Base-by-base conservation (phyloP, 2,113 vertebrate species). In the Anhinga rufa region DNA sequence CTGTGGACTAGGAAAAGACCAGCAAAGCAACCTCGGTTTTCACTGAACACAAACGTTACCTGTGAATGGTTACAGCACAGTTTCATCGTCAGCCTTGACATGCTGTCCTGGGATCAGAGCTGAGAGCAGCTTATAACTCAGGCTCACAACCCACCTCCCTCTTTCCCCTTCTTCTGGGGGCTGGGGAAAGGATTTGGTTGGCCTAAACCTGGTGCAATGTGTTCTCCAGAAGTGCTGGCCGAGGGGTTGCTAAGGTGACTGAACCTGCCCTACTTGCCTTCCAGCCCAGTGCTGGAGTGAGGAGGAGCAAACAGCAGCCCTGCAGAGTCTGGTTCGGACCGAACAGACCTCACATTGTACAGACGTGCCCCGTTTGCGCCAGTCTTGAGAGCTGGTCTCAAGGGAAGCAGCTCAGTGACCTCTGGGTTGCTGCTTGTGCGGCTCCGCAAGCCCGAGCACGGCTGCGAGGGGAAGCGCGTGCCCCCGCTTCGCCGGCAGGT, bases 281-380 rank as follows among this genome's bases (percentile, higher is more conserved):
- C 60, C 74, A 17, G 52, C 29, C 70, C 28, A 3, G 17, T 2
- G 24, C 52, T 12, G 40, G 40, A 2, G 8, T 51, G 21, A 20
- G 12, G 42, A 70, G 58, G 46, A 15, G 25, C 18, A 16, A n/a
- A 11, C 18, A 58, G 54, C 71, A 78, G 83, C 60, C 1, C 55
- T 13, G 46, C 64, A 28, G 86, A 9, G 55, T 3, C 36, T 36
- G 62, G 42, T 48, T 75, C 3, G 2, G 38, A 9, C 40, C 2
- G 0, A 51, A 32, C 19, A 44, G 55, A n/a, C 44, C 57, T 20
- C 26, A 2, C 25, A 10, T 1, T 0, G 3, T 19, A 34, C 21
- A 44, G 62, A 10, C 1, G 0, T 5, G 46, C 49, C 18, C 57
- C 1, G 4, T 51, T 9, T 3, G 82, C 2, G 1, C 15, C 18